A percentile compares a stretch with the other conserved stretches of the same genome.
Conservation (phyloP, 2,888 invertebrate species). For the Tupiocoris notatus region DNA sequence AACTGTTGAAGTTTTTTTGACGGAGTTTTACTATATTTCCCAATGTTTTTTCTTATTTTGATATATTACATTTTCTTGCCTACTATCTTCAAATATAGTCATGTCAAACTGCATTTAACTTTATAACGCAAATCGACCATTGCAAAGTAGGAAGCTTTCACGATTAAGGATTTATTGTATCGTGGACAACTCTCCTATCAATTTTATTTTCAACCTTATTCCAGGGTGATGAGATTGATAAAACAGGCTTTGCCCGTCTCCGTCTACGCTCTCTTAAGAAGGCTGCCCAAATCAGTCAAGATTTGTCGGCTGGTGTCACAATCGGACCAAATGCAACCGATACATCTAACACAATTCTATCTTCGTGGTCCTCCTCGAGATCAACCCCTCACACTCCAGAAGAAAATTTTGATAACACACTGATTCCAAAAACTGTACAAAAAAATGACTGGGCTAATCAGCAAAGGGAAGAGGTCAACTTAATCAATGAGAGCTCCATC, state of each 20-base stretch:
- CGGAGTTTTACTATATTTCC: not conserved
- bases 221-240: slow-evolving; percentile 46
- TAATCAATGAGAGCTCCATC: not conserved
- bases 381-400: not conserved
- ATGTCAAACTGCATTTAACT: too few species aligned
- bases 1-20: too few species aligned
- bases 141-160: too few species aligned
- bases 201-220: too few species aligned
- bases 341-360: not conserved
- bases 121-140: too few species aligned
- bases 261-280: slow-evolving; percentile 33
- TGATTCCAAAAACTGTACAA: not conserved
- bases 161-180: too few species aligned
- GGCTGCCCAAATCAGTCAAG: slow-evolving; percentile 19
- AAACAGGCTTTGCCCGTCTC: slow-evolving; percentile 44
- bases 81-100: too few species aligned
- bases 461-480: not conserved
- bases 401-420: not conserved
- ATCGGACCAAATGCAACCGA: slow-evolving; percentile 40
- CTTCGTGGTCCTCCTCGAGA: slow-evolving; percentile 2
- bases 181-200: too few species aligned
- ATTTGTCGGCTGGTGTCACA: slow-evolving; percentile 8
- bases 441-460: not conserved
- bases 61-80: too few species aligned
- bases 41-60: too few species aligned